Evolutionary conservation across 1,140 invertebrate genomes (phyloP), one percentile per base, ranked within the genome.

Genomic region (Caenorhabditis briggsae): DNA sequence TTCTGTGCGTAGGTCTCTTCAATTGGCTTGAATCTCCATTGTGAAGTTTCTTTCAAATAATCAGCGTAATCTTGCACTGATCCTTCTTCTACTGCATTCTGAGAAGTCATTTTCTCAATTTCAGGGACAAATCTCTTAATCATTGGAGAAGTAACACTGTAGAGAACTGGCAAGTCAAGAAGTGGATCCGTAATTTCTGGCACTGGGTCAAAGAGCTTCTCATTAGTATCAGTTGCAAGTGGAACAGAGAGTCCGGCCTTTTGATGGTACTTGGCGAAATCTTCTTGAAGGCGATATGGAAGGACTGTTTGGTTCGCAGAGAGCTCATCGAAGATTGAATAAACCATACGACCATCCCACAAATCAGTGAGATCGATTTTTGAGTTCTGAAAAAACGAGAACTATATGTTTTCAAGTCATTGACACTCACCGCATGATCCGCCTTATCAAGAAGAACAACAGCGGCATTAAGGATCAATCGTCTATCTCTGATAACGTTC

Each of bases 191-290:
- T 53, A 18, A 50, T 46, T 25, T 88, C 87, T 55, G 88, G 85
- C 7, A 90, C 12, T n/a, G 90, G 90, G n/a, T 91, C 90, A 23
- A 91, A 86, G 9, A 91, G 83, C 41, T 65, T 85, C 46, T 92
- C 91, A 41, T 89, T 83, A 2, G 85, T 82, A 78, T 92, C 91
- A 14, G 88, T 88, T 20, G 91, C 88, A 12, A 92, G 70, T 16
- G 91, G 64, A 23, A 87, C 78, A 23, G 83, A 86, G 6, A 92
- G 87, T 0, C 90, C 91, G 12, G 86, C 89, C 5, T 64, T 84
- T 33, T 50, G 59, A 74, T 92, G 92, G 6, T 90, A 82, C 58
- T 90, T 84, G 48, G 89, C 89, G 82, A 92, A 92, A 16, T 92
- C 90, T 14, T 89, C 88, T 86, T 92, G 91, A n/a, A 92, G 65